A percentile compares a stretch with the other conserved stretches of the same genome.
Conservation (phyloP, 2,797 vertebrate species). For the Sciaenops ocellatus region DNA sequence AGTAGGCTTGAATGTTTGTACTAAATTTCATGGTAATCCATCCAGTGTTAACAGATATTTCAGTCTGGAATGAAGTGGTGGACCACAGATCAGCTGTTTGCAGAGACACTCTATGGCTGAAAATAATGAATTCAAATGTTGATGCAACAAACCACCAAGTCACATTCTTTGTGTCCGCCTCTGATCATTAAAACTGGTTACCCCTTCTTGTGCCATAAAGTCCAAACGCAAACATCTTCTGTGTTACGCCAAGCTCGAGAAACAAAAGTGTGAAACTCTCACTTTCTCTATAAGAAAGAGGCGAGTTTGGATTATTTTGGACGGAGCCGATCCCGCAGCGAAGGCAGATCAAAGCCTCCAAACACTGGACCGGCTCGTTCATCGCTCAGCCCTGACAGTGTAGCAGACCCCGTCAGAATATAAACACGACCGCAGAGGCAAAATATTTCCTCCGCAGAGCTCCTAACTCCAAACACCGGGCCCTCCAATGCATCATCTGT, state of each 20-base stretch:
- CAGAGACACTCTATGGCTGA: not conserved
- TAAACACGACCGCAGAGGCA: conserved; percentile 60
- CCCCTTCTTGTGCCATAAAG: not conserved
- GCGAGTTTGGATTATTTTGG: not conserved
- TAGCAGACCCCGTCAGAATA: conserved; percentile 46
- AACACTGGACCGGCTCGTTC: conserved; percentile 17
- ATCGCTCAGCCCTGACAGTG: conserved; percentile 35
- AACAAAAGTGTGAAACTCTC: conserved; percentile 20
- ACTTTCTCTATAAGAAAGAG: conserved; percentile 13
- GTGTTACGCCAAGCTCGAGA: not conserved
- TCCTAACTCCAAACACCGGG: conserved; percentile 40
- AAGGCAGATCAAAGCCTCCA: conserved; percentile 43
- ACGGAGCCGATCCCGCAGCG: not conserved
- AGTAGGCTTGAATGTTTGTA: too few relatives aligned
- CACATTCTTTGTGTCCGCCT: not conserved
- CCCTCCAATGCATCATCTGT: conserved; percentile 43
- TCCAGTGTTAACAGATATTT: not conserved
- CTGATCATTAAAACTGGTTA: not conserved
- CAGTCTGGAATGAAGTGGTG: not conserved
- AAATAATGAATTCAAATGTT: not conserved
- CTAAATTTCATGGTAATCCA: too few relatives aligned
- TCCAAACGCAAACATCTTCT: not conserved
- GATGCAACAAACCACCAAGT: not conserved
- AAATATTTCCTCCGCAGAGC: conserved; percentile 48
- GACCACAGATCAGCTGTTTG: not conserved